Conservation (phyloP, 2,888 invertebrate species). For the Hanleya hanleyi region DNA sequence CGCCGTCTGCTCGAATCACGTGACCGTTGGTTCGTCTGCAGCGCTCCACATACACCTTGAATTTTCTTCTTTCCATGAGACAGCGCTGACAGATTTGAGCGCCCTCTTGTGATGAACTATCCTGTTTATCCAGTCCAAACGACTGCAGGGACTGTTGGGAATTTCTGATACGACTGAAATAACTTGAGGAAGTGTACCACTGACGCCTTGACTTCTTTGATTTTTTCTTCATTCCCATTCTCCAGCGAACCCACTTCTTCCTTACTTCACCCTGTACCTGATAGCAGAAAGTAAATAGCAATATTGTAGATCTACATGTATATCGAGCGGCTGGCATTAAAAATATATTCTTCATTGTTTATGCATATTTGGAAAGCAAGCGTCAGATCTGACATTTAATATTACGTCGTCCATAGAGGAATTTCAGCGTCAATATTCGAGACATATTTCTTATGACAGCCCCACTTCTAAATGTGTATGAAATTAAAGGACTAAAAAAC, state of each 20-base stretch:
- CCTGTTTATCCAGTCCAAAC: background rate
- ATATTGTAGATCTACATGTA: too few species aligned
- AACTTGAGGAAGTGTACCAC: background rate
- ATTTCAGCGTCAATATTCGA: too few species aligned
- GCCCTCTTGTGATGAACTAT: background rate
- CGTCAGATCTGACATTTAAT: too few species aligned
- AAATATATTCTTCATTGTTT: too few species aligned
- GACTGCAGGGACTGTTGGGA: background rate
- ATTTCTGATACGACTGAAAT: background rate
- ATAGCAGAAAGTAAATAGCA: background rate
- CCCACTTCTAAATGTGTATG: too few species aligned
- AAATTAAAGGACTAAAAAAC: too few species aligned
- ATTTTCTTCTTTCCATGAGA: background rate
- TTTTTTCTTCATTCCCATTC: background rate
- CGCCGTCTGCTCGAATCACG: background rate
- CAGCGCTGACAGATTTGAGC: background rate
- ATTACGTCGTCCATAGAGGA: too few species aligned
- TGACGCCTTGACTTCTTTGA: background rate
- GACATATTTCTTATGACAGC: too few species aligned
- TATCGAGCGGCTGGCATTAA: too few species aligned
- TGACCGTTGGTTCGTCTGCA: background rate
- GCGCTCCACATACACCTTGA: background rate
- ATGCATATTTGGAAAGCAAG: too few species aligned
- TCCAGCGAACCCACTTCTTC: conserved; percentile 47
- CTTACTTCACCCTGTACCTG: conserved; percentile 58